Percentiles rank a stretch among this genome's conserved stretches.
phyloP scores from a whole-genome alignment of 2,113 vertebrate species.

The Phainopepla nitens region DNA sequence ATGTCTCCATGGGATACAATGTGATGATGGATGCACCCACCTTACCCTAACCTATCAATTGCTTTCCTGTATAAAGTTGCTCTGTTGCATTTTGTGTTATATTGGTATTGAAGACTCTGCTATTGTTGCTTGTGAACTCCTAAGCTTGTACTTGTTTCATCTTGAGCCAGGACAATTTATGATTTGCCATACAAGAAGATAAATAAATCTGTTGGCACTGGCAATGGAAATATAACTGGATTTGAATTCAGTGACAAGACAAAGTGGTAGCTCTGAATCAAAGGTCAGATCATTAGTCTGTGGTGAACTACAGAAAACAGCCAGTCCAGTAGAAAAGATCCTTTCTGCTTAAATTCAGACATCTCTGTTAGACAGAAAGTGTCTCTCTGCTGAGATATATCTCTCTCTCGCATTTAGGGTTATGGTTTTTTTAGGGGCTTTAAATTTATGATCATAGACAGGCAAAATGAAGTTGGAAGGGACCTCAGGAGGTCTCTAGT shows the following conservation, averaged over 20 bases:
- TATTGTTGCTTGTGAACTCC: neutral
- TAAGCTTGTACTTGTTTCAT: neutral
- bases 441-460: neutral
- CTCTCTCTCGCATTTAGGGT: neutral
- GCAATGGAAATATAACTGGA: neutral
- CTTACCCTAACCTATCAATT: neutral
- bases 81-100: neutral
- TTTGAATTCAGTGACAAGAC: neutral
- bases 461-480: neutral
- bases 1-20: neutral
- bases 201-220: neutral
- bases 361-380: neutral
- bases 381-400: neutral
- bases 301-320: neutral
- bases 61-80: neutral
- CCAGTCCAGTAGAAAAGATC: neutral
- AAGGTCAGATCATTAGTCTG: neutral
- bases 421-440: neutral
- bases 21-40: neutral
- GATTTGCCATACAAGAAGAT: neutral
- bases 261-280: neutral
- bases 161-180: neutral
- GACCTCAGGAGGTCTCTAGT: neutral
- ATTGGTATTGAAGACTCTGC: neutral
- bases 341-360: neutral